Evolutionary conservation across 2,888 invertebrate species (phyloP).

Genomic region (Allygus modestus): DNA sequence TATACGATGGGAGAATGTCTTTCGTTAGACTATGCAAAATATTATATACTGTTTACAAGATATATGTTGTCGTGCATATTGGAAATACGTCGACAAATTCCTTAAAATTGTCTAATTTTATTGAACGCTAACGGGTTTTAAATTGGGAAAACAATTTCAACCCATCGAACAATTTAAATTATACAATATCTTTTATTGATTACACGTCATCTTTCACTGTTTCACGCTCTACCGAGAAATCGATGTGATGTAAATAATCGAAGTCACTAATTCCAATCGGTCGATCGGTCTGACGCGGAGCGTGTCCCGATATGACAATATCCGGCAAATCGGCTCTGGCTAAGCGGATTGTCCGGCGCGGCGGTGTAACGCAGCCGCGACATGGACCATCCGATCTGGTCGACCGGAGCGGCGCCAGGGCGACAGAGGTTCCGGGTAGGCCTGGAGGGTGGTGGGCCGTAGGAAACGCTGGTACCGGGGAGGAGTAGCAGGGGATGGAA

Average conservation of each 20-base stretch:
- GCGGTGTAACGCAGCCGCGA: slow-evolving; percentile 8
- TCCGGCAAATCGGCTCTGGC: slow-evolving; percentile 45
- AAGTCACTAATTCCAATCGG: not conserved
- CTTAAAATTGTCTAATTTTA: too few relatives aligned
- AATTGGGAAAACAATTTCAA: too few relatives aligned
- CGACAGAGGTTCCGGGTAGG: not conserved
- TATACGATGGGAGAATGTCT: too few relatives aligned
- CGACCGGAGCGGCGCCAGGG: not conserved
- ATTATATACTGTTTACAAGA: too few relatives aligned
- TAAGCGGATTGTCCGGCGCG: slow-evolving; percentile 27
- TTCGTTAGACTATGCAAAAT: too few relatives aligned
- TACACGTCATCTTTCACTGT: not conserved
- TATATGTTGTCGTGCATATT: too few relatives aligned
- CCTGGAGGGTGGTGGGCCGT: not conserved
- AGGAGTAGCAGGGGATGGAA: too few relatives aligned
- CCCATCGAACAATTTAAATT: too few relatives aligned
- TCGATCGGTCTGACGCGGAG: not conserved
- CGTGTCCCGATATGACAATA: slow-evolving; percentile 36
- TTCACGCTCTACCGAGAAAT: slow-evolving; percentile 6
- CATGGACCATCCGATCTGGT: too few relatives aligned
- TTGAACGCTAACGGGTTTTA: too few relatives aligned
- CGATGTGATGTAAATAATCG: slow-evolving; percentile 36
- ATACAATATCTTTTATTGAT: too few relatives aligned
- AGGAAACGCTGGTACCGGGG: not conserved
- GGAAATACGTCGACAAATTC: too few relatives aligned